Evolutionary conservation across 1,140 invertebrate genomes (phyloP).

Genomic region (Chlorops oryzae): DNA sequence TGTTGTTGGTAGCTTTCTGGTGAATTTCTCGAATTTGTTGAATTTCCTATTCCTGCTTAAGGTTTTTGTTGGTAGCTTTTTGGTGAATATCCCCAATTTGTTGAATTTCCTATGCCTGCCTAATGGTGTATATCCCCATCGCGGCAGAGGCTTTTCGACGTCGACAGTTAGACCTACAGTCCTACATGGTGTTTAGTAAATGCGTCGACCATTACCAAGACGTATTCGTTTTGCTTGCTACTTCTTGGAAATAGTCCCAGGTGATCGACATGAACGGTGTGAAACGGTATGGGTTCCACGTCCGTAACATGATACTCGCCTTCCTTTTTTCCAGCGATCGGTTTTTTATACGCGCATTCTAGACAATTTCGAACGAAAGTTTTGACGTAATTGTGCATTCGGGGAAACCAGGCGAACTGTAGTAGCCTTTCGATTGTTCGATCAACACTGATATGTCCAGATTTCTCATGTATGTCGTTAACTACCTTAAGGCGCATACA

Average conservation of each 20-base stretch:
- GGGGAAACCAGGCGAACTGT: slow-evolving; percentile 23
- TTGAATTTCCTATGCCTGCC: too few species aligned
- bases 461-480: slow-evolving; percentile 6
- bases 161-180: too few species aligned
- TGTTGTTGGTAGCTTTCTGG: too few species aligned
- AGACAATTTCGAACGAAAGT: slow-evolving; percentile 11
- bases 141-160: too few species aligned
- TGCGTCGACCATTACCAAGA: slow-evolving; percentile 26
- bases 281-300: slow-evolving; percentile 16
- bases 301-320: slow-evolving; percentile 13
- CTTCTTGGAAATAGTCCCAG: slow-evolving; percentile 27
- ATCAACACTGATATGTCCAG: slow-evolving; percentile 5
- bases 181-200: too few species aligned
- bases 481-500: neutral
- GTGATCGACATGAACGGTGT: slow-evolving; percentile 23
- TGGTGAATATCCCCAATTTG: too few species aligned
- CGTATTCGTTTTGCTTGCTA: slow-evolving; percentile 21
- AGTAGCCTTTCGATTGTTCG: slow-evolving; percentile 13
- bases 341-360: slow-evolving; percentile 15
- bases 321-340: slow-evolving; percentile 8
- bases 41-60: too few species aligned
- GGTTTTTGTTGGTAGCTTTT: too few species aligned
- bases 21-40: too few species aligned
- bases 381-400: slow-evolving; percentile 22
- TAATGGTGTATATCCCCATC: too few species aligned